Base-by-base conservation (phyloP, 2,113 vertebrate genomes). In the Ariopsis seemanni region DNA sequence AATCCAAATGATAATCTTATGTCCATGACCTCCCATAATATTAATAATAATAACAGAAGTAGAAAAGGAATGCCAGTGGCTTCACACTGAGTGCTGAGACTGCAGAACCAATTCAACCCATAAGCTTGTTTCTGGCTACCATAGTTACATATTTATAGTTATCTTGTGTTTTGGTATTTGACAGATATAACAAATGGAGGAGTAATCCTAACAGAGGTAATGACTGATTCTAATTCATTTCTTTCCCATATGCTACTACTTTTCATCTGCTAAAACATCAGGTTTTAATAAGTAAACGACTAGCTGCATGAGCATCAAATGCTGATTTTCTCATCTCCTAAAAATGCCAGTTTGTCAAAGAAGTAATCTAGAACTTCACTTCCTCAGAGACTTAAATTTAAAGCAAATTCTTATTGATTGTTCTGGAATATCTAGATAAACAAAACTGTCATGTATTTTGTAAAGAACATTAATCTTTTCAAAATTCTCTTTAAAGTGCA, bases 71-170 rank as follows among this genome's bases (percentile, higher is more conserved):
- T 34, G 12, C 1, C 4, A 69, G 65, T 69, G n/a, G n/a, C 25
- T n/a, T 67, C n/a, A 79, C 52, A 79, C 4, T 69, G 82, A 69
- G 27, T 84, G 52, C 48, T 84, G 72, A 74, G 67, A 14, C 18
- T 58, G 14, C 25, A 71, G n/a, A 50, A 67, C 27, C 4, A 50
- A 83, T 63, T 48, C 50, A n/a, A 53, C 15, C 48, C 65, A 30
- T 14, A 2, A 34, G 20, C 30, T 84, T 7, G 7, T 20, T 27
- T 67, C 42, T n/a, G 25, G 25, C 22, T 53, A 8, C 65, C 62
- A 69, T 83, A 69, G 27, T 53, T 25, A 25, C 62, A 81, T 81
- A 53, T 81, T 81, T 18, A 42, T 63, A 60, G 55, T 52, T 71
- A 27, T 83, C 6, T 10, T 48, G 34, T 11, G 20, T 53, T 55